Percentiles rank a stretch among this genome's conserved stretches.
These are phyloP conservation scores for Hippolais icterina DNA, from an alignment of 2,113 vertebrate species.

Conservation along the genomic window DNA sequence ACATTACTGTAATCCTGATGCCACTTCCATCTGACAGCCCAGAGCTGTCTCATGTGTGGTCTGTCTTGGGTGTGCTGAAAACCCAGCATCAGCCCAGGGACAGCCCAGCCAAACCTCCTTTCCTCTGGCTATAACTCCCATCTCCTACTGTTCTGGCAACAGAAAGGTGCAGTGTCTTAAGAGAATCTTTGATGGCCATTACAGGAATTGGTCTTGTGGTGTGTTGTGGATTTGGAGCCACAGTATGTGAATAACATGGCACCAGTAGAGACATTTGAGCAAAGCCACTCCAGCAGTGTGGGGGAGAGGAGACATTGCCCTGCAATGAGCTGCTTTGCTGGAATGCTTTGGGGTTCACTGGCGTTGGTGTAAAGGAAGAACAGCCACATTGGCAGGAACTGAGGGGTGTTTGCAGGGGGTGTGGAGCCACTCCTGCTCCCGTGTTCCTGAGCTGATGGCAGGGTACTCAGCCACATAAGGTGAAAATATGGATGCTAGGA, in stretches of 20 bases:
- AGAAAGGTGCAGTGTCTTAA: neutral
- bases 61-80: neutral
- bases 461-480: neutral
- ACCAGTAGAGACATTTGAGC: neutral
- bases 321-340: neutral
- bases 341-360: neutral
- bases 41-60: neutral
- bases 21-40: neutral
- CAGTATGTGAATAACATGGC: neutral
- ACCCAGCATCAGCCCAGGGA: neutral
- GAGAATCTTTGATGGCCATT: neutral
- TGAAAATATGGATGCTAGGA: constrained; percentile 15
- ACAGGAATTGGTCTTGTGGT: neutral
- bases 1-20: neutral
- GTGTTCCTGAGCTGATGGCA: neutral
- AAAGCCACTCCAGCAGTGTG: neutral
- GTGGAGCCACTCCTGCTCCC: neutral
- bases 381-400: neutral
- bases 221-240: neutral
- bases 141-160: constrained; percentile 30
- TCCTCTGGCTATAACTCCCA: neutral
- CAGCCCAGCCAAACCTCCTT: neutral
- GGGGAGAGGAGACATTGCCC: neutral
- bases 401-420: neutral
- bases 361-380: neutral